Base-by-base conservation (phyloP, 2,888 invertebrate genomes). In the Caprella mutica region DNA sequence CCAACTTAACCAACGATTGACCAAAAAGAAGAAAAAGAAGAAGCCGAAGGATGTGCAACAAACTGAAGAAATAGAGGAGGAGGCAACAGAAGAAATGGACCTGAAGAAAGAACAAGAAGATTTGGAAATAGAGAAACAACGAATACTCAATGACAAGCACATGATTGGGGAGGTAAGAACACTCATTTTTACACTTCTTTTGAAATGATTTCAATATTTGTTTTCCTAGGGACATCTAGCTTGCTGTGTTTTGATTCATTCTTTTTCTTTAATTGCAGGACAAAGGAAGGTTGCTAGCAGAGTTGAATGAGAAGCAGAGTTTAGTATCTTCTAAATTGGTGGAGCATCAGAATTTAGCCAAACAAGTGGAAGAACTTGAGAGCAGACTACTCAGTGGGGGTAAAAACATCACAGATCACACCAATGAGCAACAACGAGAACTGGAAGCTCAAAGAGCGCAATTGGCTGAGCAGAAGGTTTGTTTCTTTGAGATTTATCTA, bases 321-420 rank as follows among this genome's bases (percentile, higher is more conserved):
- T 67, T 74, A 72, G 66, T 69, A 61, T 61, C 71, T 6, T 72
- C 73, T 33, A 76, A 77, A 42, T 72, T 76, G 66, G 69, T 75
- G 8, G 72, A 69, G 23, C 71, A 73, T 5, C 77, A 85, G 65
- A 85, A 85, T 68, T 73, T 96, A 58, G 81, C 84, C 23, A 77
- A 79, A 30, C 85, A 89, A 72, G 81, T 94, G 66, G 79, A 80
- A 57, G 83, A 86, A 59, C 79, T 98, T 70, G 96, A 98, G 73
- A 91, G 90, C 69, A 88, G 97, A 69, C 80, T 98, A 71, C 83
- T 99, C 48, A 85, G 86, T 67, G 96, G 96, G 52, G 92, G 91
- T 1, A 90, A 89, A 71, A 92, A 93, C 72, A 86, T 98, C 55
- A 80, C 96, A 38, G 93, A 94, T 72, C 89, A 93, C 69, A 91